Conservation (phyloP, 1,140 invertebrate genomes). For the Palaemon carinicauda region DNA sequence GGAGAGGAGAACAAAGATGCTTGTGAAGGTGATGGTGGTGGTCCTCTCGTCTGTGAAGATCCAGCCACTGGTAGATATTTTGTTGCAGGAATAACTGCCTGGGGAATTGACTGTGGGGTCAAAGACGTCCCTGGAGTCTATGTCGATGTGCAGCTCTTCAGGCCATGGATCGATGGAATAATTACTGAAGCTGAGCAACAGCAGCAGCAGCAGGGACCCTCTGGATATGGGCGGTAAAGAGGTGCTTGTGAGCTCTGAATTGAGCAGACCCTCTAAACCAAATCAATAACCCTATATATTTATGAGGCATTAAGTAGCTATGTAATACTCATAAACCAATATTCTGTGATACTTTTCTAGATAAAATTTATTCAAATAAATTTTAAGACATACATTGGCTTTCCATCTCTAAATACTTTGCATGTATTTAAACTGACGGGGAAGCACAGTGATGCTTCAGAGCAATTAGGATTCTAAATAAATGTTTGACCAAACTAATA, state of each 20-base stretch:
- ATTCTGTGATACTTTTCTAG: background rate
- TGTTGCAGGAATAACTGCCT: conserved; percentile 63
- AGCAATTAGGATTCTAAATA: no score
- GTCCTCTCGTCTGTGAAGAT: conserved; percentile 60
- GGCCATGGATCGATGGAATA: background rate
- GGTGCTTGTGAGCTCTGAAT: no score
- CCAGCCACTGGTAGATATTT: conserved; percentile 51
- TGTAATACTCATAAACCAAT: background rate
- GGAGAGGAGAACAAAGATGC: conserved; percentile 72
- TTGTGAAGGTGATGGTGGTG: conserved; percentile 69
- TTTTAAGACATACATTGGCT: background rate
- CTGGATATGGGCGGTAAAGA: no score
- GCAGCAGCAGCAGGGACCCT: no score
- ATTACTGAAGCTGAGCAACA: no score
- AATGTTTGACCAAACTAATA: no score
- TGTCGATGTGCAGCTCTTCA: conserved; percentile 58
- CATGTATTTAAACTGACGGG: no score
- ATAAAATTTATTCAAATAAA: background rate
- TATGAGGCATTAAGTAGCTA: background rate
- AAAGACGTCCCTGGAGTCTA: conserved; percentile 65
- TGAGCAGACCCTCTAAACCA: no score
- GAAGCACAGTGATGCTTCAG: no score
- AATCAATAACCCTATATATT: background rate
- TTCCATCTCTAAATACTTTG: no score
- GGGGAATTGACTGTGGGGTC: conserved; percentile 64